These are phyloP conservation scores for Picathartes gymnocephalus DNA, from an alignment of 2,113 vertebrate genomes.

Conservation along the genomic window DNA sequence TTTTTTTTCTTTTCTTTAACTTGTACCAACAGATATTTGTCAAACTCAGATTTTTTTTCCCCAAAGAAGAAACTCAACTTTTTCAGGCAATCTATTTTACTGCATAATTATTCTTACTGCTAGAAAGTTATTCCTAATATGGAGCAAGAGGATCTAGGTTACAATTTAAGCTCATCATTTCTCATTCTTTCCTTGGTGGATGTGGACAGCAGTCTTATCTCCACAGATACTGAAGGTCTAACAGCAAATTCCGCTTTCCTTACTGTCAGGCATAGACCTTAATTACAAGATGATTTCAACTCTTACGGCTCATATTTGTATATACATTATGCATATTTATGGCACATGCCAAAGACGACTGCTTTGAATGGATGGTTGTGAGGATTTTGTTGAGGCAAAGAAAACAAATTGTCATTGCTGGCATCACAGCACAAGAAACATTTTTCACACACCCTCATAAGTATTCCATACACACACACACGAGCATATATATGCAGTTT, in stretches of 20 bases:
- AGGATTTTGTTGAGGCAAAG: conserved; percentile 17
- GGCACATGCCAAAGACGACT: background rate
- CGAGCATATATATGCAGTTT: background rate
- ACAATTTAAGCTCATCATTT: background rate
- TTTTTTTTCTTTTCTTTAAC: background rate
- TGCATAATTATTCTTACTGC: background rate
- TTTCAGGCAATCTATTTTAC: background rate
- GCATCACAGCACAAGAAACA: background rate
- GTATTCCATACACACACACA: background rate
- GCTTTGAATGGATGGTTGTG: conserved; percentile 12
- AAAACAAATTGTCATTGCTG: conserved; percentile 27
- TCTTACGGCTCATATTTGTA: conserved; percentile 12
- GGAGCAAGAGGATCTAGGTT: background rate
- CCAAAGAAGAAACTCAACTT: background rate
- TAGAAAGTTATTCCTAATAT: background rate
- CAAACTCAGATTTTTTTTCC: background rate
- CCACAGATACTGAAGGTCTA: background rate
- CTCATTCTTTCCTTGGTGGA: background rate
- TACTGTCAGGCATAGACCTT: background rate
- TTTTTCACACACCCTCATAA: background rate
- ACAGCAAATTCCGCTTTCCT: conserved; percentile 7
- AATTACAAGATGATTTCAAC: conserved; percentile 32
- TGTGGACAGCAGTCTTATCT: background rate
- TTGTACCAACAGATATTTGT: background rate
- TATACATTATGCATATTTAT: conserved; percentile 4